phyloP scores from a whole-genome alignment of 2,797 vertebrate species.

The Megalops cyprinoides region DNA sequence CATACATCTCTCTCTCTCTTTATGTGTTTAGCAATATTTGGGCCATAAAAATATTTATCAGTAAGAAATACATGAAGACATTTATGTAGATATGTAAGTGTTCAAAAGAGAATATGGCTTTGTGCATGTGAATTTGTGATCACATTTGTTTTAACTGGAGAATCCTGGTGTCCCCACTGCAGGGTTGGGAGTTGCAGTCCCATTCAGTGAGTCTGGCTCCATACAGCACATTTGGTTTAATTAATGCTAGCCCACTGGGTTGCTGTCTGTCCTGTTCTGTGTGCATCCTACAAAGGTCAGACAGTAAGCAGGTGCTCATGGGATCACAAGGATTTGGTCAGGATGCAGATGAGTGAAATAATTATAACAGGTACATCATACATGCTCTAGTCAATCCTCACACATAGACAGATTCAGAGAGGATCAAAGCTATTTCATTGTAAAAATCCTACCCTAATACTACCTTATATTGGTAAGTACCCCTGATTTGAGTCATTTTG shows the following conservation, averaged over 20 bases:
- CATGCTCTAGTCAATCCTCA: no score
- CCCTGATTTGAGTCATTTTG: no score
- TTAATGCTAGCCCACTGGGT: neutral
- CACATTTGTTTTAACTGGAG: neutral
- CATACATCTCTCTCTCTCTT: no score
- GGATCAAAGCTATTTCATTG: no score
- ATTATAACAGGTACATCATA: no score
- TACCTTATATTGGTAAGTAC: no score
- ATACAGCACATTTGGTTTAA: neutral
- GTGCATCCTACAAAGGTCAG: neutral
- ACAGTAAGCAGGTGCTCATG: neutral
- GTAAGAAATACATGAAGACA: no score
- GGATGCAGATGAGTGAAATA: neutral
- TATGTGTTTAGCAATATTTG: no score
- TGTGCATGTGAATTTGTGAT: neutral
- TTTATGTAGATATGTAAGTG: neutral
- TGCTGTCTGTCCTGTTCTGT: neutral
- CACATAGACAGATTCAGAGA: no score
- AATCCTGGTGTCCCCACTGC: neutral
- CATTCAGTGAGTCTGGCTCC: neutral
- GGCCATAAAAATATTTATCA: no score
- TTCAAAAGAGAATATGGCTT: neutral
- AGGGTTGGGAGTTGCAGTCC: neutral
- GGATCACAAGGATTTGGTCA: neutral
- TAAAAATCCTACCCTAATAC: no score